phyloP scores from a whole-genome alignment of 2,113 vertebrate species.

The Varanus komodoensis region DNA sequence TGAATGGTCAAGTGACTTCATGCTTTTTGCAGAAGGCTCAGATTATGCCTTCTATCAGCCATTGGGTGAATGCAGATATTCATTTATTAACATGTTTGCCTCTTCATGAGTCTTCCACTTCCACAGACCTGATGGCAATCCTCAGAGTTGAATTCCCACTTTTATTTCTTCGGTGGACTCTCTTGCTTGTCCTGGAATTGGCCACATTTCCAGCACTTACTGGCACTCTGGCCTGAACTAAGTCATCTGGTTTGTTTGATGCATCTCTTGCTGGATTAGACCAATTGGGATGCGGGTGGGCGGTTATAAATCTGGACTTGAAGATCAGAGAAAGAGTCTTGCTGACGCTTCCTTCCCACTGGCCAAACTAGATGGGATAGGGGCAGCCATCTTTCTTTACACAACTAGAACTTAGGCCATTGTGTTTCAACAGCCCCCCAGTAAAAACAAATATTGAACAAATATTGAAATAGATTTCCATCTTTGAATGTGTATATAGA shows the following conservation, averaged over 20 bases:
- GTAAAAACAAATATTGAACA: too few species aligned
- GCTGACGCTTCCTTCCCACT: neutral
- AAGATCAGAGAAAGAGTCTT: neutral
- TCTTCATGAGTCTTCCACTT: neutral
- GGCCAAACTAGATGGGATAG: neutral
- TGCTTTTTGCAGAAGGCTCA: neutral
- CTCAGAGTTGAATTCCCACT: neutral
- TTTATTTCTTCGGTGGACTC: neutral
- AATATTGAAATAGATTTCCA: too few species aligned
- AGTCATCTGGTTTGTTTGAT: neutral
- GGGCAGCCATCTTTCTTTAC: neutral
- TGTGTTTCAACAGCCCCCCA: too few species aligned
- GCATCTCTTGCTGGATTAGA: neutral
- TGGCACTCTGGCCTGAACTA: neutral
- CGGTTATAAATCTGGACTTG: neutral
- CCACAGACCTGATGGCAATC: neutral
- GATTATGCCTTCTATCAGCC: neutral
- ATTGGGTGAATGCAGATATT: neutral
- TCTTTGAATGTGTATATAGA: too few species aligned
- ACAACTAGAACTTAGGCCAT: too few species aligned
- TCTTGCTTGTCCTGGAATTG: neutral
- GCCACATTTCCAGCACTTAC: neutral
- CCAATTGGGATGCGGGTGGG: neutral
- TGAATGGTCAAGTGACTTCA: neutral
- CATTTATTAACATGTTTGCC: too few species aligned